These are phyloP conservation scores for Peromyscus nudipes DNA, from an alignment of 2,797 vertebrate genomes.

Conservation along the genomic window DNA sequence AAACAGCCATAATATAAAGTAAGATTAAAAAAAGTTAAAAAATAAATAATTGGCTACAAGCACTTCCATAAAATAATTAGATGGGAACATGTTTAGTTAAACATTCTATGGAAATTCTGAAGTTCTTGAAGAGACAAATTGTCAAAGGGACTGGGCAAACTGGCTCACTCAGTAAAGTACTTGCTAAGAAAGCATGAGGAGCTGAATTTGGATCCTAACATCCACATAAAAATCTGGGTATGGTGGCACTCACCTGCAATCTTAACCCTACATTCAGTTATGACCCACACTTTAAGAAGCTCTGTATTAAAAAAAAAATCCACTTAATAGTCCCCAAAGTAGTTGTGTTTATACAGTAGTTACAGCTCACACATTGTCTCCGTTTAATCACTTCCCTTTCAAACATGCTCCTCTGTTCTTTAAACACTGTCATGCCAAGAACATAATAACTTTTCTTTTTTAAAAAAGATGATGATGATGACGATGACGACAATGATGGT, in stretches of 20 bases:
- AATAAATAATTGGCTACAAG: neutral
- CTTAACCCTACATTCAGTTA: neutral
- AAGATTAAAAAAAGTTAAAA: neutral
- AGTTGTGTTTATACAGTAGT: neutral
- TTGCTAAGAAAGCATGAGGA: neutral
- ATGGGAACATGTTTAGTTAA: neutral
- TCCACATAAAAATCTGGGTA: neutral
- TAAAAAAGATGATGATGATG: neutral
- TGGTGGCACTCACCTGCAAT: neutral
- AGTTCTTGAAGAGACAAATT: conserved; percentile 34
- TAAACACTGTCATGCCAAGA: neutral
- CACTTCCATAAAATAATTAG: conserved; percentile 4
- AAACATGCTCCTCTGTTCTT: neutral
- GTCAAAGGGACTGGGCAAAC: neutral
- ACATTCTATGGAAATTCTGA: neutral
- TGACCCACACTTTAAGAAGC: neutral
- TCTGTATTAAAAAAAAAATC: neutral
- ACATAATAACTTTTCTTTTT: neutral
- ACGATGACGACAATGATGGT: neutral
- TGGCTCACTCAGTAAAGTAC: no score
- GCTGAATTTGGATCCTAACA: neutral
- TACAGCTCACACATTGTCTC: neutral
- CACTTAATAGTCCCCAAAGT: neutral
- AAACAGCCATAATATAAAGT: neutral
- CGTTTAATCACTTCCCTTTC: neutral